Conservation (phyloP, 2,888 invertebrate species). For the Drosophila maculinotata region DNA sequence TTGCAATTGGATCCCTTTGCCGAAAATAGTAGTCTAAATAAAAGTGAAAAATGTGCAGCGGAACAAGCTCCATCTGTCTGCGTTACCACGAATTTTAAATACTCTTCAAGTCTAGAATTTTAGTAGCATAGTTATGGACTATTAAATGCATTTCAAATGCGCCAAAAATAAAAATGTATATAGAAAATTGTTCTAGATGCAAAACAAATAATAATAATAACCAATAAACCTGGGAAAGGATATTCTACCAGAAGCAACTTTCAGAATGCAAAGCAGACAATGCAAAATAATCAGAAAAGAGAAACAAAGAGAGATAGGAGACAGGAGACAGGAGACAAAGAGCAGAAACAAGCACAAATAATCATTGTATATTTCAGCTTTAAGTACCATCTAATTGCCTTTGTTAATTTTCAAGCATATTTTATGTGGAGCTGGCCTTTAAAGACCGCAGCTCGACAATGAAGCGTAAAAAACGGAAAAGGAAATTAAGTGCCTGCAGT, state of each 20-base stretch:
- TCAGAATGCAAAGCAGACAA: slow-evolving; percentile 10
- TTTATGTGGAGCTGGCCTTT: slow-evolving; percentile 39
- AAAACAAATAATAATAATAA: no score
- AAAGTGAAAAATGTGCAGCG: slow-evolving; percentile 45
- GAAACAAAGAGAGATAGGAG: background rate
- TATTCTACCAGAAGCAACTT: slow-evolving; percentile 11
- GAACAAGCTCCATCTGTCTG: background rate
- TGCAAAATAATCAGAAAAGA: slow-evolving; percentile 15
- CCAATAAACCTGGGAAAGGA: background rate
- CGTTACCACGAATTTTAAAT: background rate
- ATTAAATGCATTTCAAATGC: background rate
- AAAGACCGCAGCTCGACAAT: slow-evolving; percentile 52
- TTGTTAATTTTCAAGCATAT: slow-evolving; percentile 67
- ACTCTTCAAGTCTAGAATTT: slow-evolving; percentile 1
- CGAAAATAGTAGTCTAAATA: slow-evolving; percentile 60
- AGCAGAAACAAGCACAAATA: slow-evolving; percentile 28
- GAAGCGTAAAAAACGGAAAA: slow-evolving; percentile 67
- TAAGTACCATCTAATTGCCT: slow-evolving; percentile 68
- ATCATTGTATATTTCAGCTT: slow-evolving; percentile 47
- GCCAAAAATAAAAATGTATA: background rate
- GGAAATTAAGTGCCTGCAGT: slow-evolving; percentile 69
- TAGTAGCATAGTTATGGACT: no score
- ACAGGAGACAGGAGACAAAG: background rate
- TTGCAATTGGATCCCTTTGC: slow-evolving; percentile 38
- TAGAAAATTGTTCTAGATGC: no score